phyloP scores from a whole-genome alignment of 2,888 invertebrate species.

The Cremastinae sp. region DNA sequence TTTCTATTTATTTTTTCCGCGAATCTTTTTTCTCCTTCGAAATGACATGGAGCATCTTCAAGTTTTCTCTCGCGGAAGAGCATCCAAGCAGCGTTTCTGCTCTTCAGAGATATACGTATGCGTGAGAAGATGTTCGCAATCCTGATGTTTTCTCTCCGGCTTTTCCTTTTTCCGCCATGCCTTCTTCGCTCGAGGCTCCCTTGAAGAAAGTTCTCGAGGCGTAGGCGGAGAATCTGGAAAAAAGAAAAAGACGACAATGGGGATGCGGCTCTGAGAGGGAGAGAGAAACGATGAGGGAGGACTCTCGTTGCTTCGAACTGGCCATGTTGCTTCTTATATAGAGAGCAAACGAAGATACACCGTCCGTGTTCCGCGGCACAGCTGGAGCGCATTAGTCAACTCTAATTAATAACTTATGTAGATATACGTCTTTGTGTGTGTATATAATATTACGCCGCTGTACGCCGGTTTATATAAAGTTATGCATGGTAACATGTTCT shows the following conservation, averaged over 20 bases:
- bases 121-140: no score
- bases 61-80: slow-evolving; percentile 4
- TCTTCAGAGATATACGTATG: no score
- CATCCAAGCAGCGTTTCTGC: no score
- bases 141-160: slow-evolving; percentile 19
- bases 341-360: slow-evolving; percentile 51
- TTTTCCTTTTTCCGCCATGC: slow-evolving; percentile 56
- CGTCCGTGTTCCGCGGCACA: slow-evolving; percentile 68
- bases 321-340: slow-evolving; percentile 7
- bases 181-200: slow-evolving; percentile 41
- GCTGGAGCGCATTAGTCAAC: slow-evolving; percentile 79
- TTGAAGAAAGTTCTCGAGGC: slow-evolving; percentile 49
- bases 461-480: slow-evolving; percentile 45
- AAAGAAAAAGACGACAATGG: slow-evolving; percentile 19
- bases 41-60: no score
- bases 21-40: no score
- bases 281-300: slow-evolving; percentile 49
- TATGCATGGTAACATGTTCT: slow-evolving; percentile 38
- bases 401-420: slow-evolving; percentile 79
- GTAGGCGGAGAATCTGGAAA: slow-evolving; percentile 46
- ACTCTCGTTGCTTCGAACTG: slow-evolving; percentile 21
- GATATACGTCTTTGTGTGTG: slow-evolving; percentile 36
- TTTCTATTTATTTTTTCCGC: slow-evolving; percentile 53
- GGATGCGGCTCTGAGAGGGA: slow-evolving; percentile 30
- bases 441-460: slow-evolving; percentile 49